These are phyloP conservation scores for Brachyptera risi DNA, from an alignment of 2,888 invertebrate genomes.

Conservation along the genomic window DNA sequence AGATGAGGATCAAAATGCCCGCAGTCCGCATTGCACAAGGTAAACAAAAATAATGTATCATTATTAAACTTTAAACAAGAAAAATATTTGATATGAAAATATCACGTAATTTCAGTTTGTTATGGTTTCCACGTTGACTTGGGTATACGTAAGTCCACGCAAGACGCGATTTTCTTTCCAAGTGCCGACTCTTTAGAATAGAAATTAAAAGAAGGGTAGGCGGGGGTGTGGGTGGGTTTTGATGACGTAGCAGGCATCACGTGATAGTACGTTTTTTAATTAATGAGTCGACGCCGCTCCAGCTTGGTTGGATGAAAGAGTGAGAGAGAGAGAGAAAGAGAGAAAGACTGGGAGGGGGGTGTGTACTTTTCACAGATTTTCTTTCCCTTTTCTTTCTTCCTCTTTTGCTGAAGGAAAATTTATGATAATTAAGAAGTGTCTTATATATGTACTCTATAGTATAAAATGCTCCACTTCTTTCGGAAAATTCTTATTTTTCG, in stretches of 20 bases:
- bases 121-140: not conserved
- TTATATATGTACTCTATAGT: constrained; percentile 10
- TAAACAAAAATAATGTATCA: too few relatives aligned
- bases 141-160: too few relatives aligned
- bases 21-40: constrained; percentile 96
- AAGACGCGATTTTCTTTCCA: not conserved
- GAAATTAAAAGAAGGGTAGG: constrained; percentile 29
- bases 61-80: too few relatives aligned
- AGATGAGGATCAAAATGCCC: constrained; percentile 97
- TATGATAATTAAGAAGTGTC: constrained; percentile 21
- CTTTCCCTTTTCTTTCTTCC: not conserved
- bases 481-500: constrained; percentile 16
- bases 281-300: constrained; percentile 27
- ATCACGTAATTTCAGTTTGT: too few relatives aligned
- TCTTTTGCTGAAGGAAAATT: constrained; percentile 12
- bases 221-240: constrained; percentile 23
- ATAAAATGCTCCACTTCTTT: constrained; percentile 12
- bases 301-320: constrained; percentile 10
- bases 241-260: constrained; percentile 30
- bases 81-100: too few relatives aligned
- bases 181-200: constrained; percentile 23
- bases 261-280: constrained; percentile 31
- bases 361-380: constrained; percentile 18
- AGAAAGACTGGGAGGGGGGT: not conserved
- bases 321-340: not conserved